Evolutionary conservation across 92 coral and sea anemone genomes (phyloP).

Genomic region (Porites rus): DNA sequence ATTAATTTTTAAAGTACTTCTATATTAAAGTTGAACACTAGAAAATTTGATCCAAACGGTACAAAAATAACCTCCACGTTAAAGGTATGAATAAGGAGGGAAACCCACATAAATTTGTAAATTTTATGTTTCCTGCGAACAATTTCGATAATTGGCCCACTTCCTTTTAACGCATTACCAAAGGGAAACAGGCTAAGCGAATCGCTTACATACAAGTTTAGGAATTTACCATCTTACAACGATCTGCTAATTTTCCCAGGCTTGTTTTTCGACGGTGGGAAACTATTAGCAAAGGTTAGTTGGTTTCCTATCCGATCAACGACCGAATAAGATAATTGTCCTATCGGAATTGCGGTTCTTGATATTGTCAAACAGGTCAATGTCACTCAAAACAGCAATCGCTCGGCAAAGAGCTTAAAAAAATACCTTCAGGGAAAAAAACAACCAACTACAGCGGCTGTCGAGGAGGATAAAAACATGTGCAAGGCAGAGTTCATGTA

Average conservation of each 20-base stretch:
- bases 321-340: slow-evolving; percentile 37
- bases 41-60: not conserved
- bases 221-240: slow-evolving; percentile 13
- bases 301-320: slow-evolving; percentile 15
- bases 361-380: slow-evolving; percentile 24
- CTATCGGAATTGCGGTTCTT: slow-evolving; percentile 47
- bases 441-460: not conserved
- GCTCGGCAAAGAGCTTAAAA: not conserved
- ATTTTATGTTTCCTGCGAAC: slow-evolving; percentile 39
- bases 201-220: slow-evolving; percentile 12
- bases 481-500: not conserved
- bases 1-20: not conserved
- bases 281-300: not conserved
- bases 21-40: not conserved
- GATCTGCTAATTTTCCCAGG: not conserved
- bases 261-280: slow-evolving; percentile 12
- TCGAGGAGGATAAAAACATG: not conserved
- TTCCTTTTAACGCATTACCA: slow-evolving; percentile 13
- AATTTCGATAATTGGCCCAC: slow-evolving; percentile 21
- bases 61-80: not conserved
- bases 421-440: slow-evolving; percentile 10
- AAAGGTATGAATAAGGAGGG: not conserved
- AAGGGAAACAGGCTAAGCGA: not conserved
- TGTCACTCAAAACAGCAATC: slow-evolving; percentile 23
- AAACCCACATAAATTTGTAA: slow-evolving; percentile 3